These are phyloP conservation scores for Zosterops pallidus DNA, from an alignment of 2,113 vertebrate species.

Conservation along the genomic window DNA sequence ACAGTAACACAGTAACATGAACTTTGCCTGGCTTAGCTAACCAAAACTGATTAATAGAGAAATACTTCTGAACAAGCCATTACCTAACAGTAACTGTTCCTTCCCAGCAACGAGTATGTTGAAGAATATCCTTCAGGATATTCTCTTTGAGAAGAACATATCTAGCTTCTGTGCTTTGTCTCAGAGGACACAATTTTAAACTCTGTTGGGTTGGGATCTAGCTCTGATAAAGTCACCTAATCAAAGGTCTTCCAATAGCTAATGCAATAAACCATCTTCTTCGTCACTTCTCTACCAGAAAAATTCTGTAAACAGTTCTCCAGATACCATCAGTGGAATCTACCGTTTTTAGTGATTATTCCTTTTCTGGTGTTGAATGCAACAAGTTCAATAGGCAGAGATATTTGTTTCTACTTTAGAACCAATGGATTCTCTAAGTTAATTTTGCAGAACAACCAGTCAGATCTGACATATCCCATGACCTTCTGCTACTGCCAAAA, in stretches of 20 bases:
- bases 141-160: background rate
- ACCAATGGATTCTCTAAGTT: background rate
- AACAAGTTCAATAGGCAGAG: background rate
- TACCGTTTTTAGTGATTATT: background rate
- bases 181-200: background rate
- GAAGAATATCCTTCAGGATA: background rate
- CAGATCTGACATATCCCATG: background rate
- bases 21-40: background rate
- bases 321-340: background rate
- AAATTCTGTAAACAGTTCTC: background rate
- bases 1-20: background rate
- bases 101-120: background rate
- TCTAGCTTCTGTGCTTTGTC: background rate
- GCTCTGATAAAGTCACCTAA: background rate
- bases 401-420: background rate
- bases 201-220: background rate
- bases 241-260: background rate
- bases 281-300: background rate
- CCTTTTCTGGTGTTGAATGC: background rate
- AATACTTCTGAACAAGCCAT: background rate
- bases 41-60: background rate
- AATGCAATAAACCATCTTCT: background rate
- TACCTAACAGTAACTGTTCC: background rate
- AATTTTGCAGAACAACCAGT: background rate
- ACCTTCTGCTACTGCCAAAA: background rate